phyloP scores from a whole-genome alignment of 2,797 vertebrate species.

The Enteromius thamalakanensis region DNA sequence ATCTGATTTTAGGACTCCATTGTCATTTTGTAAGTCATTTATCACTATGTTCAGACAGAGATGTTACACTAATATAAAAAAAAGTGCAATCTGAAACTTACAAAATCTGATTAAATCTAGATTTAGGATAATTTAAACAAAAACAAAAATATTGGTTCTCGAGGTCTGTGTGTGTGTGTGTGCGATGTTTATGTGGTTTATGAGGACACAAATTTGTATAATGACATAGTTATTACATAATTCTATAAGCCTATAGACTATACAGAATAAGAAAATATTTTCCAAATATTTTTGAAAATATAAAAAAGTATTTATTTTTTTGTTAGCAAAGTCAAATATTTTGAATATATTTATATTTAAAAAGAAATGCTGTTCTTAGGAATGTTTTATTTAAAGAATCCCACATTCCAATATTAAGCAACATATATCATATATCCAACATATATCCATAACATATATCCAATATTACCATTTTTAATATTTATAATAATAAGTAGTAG shows the following conservation, averaged over 20 bases:
- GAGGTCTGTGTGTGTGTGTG: no score
- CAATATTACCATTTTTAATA: not conserved
- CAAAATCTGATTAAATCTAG: not conserved
- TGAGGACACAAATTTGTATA: not conserved
- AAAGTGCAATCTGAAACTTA: not conserved
- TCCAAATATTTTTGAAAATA: not conserved
- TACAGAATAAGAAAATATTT: no score
- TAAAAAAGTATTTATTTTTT: not conserved
- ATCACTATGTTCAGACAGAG: not conserved
- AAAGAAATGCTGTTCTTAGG: not conserved
- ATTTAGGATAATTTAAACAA: not conserved
- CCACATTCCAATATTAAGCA: not conserved
- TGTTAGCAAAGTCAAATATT: not conserved
- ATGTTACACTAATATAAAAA: not conserved
- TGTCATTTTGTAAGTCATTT: not conserved
- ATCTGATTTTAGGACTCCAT: conserved; percentile 2
- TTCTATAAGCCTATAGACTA: no score
- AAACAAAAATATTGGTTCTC: no score
- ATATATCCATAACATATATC: no score
- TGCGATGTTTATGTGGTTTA: not conserved
- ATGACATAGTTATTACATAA: not conserved
- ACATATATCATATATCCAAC: no score
- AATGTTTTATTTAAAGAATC: not conserved
- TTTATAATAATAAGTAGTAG: not conserved
- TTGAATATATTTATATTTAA: not conserved